phyloP scores from a whole-genome alignment of 1,140 invertebrate species.

The Drosophila tropicalis region DNA sequence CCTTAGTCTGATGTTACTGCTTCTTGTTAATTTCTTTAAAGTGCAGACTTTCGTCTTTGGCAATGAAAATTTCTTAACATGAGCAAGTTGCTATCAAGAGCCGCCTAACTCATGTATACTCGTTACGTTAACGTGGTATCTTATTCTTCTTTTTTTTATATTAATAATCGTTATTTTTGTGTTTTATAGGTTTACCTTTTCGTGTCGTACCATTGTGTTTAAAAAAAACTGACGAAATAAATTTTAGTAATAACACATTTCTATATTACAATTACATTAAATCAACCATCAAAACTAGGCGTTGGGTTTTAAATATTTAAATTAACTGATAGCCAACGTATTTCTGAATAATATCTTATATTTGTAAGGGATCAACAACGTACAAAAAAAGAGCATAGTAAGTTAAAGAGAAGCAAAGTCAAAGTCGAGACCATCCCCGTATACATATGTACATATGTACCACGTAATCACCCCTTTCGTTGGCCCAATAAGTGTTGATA shows the following conservation, averaged over 20 bases:
- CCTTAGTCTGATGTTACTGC: slow-evolving; percentile 29
- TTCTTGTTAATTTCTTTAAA: slow-evolving; percentile 75
- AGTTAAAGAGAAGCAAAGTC: slow-evolving; percentile 60
- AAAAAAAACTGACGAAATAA: too few relatives aligned
- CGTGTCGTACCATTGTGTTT: too few relatives aligned
- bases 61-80: slow-evolving; percentile 73
- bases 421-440: slow-evolving; percentile 38
- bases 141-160: slow-evolving; percentile 39
- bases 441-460: too few relatives aligned
- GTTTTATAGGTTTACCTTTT: too few relatives aligned
- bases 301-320: too few relatives aligned
- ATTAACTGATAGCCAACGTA: background rate
- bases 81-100: slow-evolving; percentile 22
- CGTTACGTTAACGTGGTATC: slow-evolving; percentile 69
- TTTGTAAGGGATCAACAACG: background rate
- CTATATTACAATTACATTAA: too few relatives aligned
- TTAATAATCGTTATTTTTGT: slow-evolving; percentile 11
- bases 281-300: too few relatives aligned
- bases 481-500: slow-evolving; percentile 35
- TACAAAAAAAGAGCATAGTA: slow-evolving; percentile 19
- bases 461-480: background rate
- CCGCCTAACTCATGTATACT: slow-evolving; percentile 63
- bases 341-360: background rate
- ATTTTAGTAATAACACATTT: too few relatives aligned
- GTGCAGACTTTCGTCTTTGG: slow-evolving; percentile 67